Percentiles rank a stretch among this genome's conserved stretches.
These are phyloP conservation scores for Calcarius ornatus DNA, from an alignment of 2,113 vertebrate genomes.

Conservation along the genomic window DNA sequence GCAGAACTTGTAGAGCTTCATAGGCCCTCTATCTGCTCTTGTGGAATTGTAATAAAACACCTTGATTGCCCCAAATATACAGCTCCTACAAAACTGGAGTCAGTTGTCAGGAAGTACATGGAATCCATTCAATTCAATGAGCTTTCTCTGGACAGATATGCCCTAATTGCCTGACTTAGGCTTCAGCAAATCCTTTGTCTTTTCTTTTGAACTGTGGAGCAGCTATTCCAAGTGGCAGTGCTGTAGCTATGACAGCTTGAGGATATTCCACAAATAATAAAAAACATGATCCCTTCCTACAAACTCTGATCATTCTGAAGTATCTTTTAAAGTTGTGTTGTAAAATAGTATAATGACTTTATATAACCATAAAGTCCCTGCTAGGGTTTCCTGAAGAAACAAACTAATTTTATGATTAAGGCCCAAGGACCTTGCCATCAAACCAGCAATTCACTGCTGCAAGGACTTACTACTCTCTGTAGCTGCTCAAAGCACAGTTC, in stretches of 20 bases:
- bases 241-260: background rate
- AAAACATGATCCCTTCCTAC: background rate
- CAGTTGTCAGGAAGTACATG: background rate
- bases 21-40: background rate
- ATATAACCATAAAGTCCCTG: background rate
- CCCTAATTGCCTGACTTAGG: background rate
- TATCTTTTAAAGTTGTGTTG: background rate
- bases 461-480: background rate
- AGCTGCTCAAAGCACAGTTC: slow-evolving; percentile 12
- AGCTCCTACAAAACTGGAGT: background rate
- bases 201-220: background rate
- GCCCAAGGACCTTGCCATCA: background rate
- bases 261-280: background rate
- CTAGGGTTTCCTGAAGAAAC: slow-evolving; percentile 41
- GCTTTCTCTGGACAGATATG: background rate
- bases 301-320: background rate
- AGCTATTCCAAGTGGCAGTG: background rate
- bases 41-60: background rate
- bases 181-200: background rate
- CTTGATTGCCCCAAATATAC: background rate
- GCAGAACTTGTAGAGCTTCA: background rate
- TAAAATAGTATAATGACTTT: slow-evolving; percentile 29
- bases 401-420: slow-evolving; percentile 19
- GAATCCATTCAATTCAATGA: background rate
- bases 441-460: slow-evolving; percentile 20